Conservation (phyloP, 2,888 invertebrate species). For the Tinea semifulvella region DNA sequence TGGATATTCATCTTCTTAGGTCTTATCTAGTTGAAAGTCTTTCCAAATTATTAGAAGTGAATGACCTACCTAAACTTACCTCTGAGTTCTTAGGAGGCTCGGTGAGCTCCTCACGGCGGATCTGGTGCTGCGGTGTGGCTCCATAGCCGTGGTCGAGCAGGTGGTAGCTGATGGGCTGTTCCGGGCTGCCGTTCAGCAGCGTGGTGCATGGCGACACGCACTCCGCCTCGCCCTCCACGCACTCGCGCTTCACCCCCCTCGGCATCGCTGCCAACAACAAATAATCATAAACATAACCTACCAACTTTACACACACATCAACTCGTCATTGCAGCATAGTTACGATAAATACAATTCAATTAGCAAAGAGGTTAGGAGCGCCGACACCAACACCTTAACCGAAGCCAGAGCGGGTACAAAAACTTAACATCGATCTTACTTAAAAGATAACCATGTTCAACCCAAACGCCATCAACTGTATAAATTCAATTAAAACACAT, state of each 20-base stretch:
- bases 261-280: slow-evolving; percentile 56
- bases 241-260: slow-evolving; percentile 67
- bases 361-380: slow-evolving; percentile 63
- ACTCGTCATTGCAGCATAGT: not conserved
- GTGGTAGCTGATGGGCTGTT: slow-evolving; percentile 74
- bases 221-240: slow-evolving; percentile 64
- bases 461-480: slow-evolving; percentile 40
- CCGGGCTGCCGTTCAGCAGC: slow-evolving; percentile 58
- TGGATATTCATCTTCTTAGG: no score
- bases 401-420: slow-evolving; percentile 1
- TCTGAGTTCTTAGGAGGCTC: slow-evolving; percentile 66
- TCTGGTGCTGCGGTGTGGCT: slow-evolving; percentile 78
- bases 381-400: slow-evolving; percentile 55
- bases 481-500: slow-evolving; percentile 54
- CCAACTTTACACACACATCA: not conserved
- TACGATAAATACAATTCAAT: slow-evolving; percentile 41
- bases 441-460: no score
- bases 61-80: no score
- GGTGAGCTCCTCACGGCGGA: slow-evolving; percentile 64
- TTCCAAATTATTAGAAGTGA: no score
- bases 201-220: slow-evolving; percentile 63
- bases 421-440: no score
- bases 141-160: slow-evolving; percentile 89
- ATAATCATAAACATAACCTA: not conserved
- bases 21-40: no score